phyloP scores from a whole-genome alignment of 2,113 vertebrate genomes.

The Holacanthus passer region DNA sequence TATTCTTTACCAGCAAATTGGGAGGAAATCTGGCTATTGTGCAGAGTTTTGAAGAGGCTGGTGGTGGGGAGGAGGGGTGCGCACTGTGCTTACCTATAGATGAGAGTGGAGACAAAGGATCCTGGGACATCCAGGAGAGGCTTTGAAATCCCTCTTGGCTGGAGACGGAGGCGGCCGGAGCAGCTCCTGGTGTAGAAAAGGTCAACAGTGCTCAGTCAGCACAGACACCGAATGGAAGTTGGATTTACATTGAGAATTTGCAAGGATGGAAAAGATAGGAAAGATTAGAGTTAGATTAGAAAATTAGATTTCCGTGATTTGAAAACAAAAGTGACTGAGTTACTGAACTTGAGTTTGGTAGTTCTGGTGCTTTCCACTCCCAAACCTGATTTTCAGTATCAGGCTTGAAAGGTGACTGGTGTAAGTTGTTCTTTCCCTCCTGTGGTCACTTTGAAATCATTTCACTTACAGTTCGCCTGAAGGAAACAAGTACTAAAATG shows the following conservation, averaged over 20 bases:
- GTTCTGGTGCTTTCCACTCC: background rate
- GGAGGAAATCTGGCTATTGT: slow-evolving; percentile 94
- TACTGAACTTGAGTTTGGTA: background rate
- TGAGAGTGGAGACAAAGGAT: slow-evolving; percentile 82
- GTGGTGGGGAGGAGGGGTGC: slow-evolving; percentile 71
- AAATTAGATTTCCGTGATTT: background rate
- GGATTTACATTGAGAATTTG: slow-evolving; percentile 45
- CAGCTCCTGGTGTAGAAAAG: slow-evolving; percentile 65
- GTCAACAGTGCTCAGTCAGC: slow-evolving; percentile 65
- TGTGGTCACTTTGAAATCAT: slow-evolving; percentile 3
- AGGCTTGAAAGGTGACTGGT: background rate
- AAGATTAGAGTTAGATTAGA: background rate
- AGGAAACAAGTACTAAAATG: background rate
- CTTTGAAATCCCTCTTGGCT: slow-evolving; percentile 80
- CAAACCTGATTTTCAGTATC: background rate
- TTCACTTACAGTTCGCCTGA: background rate
- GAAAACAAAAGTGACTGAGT: background rate
- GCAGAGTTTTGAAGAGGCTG: slow-evolving; percentile 87
- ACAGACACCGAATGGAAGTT: slow-evolving; percentile 37
- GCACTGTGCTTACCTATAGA: slow-evolving; percentile 90
- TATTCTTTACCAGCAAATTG: slow-evolving; percentile 91
- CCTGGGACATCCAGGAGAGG: slow-evolving; percentile 82
- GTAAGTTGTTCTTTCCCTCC: background rate
- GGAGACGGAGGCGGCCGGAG: slow-evolving; percentile 68
- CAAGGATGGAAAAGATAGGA: slow-evolving; percentile 2